Base-by-base conservation (phyloP, 2,888 invertebrate genomes). In the Girardia tigrina region DNA sequence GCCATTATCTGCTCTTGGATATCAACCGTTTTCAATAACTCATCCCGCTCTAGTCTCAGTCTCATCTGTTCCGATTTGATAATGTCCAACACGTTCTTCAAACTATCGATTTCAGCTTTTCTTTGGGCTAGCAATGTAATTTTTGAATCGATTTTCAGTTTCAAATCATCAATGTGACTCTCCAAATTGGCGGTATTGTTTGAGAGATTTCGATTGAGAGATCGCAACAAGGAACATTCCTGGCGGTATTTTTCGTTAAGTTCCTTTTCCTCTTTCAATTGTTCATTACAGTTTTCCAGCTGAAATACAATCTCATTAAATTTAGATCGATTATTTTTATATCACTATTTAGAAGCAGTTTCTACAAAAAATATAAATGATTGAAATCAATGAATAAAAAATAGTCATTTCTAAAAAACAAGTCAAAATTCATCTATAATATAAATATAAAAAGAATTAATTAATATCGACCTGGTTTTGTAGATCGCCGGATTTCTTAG, bases 151-250 rank as follows among this genome's bases (percentile, higher is more conserved):
- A 56, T n/a, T 56, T 56, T 56, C 56, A 56, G n/a, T 16, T 56
- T 56, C n/a, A 56, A 56, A 56, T 56, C 56, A 20, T 56, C 56
- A 8, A 56, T 56, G n/a, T 12, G 8, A 8, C 20, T 20, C n/a
- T 56, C 56, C 56, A 56, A 56, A 56, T 4, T 56, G n/a, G n/a
- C 4, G 4, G 56, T 12, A 56, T 56, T 56, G n/a, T n/a, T 20
- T n/a, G n/a, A 56, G n/a, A 56, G 56, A 56, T 56, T 56, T 56
- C 23, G n/a, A n/a, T 56, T 56, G 56, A 56, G 4, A 56, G 56
- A 56, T 56, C 56, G n/a, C 23, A 56, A 56, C 23, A 56, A n/a
- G 4, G n/a, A n/a, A 56, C 56, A 12, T 56, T 56, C 56, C 23
- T 56, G 56, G 56, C 23, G n/a, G 23, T 56, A 56, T 16, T n/a